Conservation (phyloP, 2,113 vertebrate genomes). For the Dicerorhinus sumatrensis region DNA sequence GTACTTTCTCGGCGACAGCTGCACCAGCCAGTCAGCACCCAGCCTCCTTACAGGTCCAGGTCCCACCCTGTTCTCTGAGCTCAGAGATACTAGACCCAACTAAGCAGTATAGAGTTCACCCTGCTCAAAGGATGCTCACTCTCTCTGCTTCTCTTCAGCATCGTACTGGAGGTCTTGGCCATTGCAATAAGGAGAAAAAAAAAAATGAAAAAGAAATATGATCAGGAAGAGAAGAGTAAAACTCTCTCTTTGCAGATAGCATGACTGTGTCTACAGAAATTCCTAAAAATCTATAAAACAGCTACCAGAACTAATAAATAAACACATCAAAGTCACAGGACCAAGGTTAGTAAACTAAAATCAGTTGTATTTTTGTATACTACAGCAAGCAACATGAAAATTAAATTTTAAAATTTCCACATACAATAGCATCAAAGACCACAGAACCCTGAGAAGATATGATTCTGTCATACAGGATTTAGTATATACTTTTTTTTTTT, state of each 20-base stretch:
- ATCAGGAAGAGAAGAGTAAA: neutral
- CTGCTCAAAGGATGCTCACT: too few species aligned
- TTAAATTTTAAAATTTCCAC: neutral
- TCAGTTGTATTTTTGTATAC: neutral
- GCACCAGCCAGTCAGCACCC: neutral
- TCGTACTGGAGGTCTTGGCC: neutral
- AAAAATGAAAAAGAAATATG: neutral
- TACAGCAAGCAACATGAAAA: slow-evolving; percentile 1
- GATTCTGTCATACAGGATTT: neutral
- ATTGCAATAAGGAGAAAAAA: neutral
- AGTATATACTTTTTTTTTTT: neutral
- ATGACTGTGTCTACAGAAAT: neutral
- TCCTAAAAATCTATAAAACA: neutral
- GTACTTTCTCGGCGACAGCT: neutral
- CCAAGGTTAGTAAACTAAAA: neutral
- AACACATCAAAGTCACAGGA: neutral
- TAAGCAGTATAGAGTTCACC: neutral
- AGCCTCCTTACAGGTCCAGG: neutral
- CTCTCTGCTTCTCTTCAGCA: neutral
- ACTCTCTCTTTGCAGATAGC: neutral
- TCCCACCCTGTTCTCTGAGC: neutral
- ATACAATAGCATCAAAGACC: neutral
- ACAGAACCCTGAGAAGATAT: neutral
- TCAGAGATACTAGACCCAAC: neutral
- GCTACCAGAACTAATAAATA: neutral